A percentile compares a stretch with the other conserved stretches of the same genome.
Evolutionary conservation across 2,113 vertebrate species (phyloP).

Genomic region (Otocyon megalotis): DNA sequence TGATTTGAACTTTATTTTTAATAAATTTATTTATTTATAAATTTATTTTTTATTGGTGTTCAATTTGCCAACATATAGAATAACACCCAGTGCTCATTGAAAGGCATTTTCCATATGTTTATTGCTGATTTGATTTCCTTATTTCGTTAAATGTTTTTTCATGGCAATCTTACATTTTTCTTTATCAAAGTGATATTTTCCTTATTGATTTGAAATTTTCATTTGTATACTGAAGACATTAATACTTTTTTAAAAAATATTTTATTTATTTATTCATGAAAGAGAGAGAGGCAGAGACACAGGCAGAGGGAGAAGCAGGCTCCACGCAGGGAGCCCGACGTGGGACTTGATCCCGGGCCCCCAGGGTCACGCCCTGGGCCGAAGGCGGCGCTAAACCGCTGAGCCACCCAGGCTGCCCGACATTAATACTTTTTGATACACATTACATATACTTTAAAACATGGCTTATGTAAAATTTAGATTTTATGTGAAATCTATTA

Average conservation of each 20-base stretch:
- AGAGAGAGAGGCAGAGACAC: no score
- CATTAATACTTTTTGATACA: not conserved
- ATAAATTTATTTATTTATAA: no score
- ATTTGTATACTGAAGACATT: slow-evolving; percentile 11
- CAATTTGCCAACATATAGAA: no score
- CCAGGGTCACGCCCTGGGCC: no score
- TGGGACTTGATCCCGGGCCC: no score
- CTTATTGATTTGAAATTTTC: slow-evolving; percentile 24
- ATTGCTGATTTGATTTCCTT: slow-evolving; percentile 38
- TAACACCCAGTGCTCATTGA: not conserved
- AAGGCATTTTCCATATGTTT: slow-evolving; percentile 9
- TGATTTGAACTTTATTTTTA: no score
- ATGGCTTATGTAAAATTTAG: slow-evolving; percentile 19
- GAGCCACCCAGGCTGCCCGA: no score
- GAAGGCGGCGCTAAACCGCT: no score
- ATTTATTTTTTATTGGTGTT: no score
- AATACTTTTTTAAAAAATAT: not conserved
- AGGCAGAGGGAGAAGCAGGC: no score
- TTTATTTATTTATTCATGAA: no score
- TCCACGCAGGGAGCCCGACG: no score
- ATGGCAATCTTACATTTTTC: slow-evolving; percentile 34
- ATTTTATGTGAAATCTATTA: not conserved
- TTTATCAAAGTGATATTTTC: slow-evolving; percentile 25
- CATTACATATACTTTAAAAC: slow-evolving; percentile 5
- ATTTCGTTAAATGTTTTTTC: slow-evolving; percentile 20